A percentile compares a stretch with the other conserved stretches of the same genome.
Conservation (phyloP, 2,888 invertebrate species). For the Apodemia duryi region DNA sequence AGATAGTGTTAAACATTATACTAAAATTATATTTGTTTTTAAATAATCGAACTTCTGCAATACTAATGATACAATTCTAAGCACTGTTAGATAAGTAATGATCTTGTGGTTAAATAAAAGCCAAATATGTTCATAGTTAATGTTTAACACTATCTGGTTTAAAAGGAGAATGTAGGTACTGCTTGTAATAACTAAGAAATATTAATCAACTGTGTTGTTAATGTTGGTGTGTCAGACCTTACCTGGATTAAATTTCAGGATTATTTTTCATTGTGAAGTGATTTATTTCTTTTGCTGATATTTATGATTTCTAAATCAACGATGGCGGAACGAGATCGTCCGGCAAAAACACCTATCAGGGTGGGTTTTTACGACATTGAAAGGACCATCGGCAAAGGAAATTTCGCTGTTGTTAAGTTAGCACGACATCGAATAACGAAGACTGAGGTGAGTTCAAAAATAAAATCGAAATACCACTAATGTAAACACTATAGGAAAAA, state of each 20-base stretch:
- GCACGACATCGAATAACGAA: constrained; percentile 98
- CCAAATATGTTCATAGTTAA: constrained; percentile 28
- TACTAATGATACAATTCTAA: constrained; percentile 56
- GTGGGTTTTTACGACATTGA: constrained; percentile 99
- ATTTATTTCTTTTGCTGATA: constrained; percentile 42
- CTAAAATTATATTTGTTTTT: constrained; percentile 30
- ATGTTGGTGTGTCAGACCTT: constrained; percentile 4
- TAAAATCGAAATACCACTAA: constrained; percentile 13
- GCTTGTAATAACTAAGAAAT: background rate
- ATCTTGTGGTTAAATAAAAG: constrained; percentile 27
- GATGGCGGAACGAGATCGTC: constrained; percentile 80
- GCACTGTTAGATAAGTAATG: constrained; percentile 29
- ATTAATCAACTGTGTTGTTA: constrained; percentile 10
- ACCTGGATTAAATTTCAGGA: constrained; percentile 10
- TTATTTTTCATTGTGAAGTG: constrained; percentile 39
- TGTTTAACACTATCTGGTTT: constrained; percentile 8
- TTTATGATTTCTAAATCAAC: constrained; percentile 54
- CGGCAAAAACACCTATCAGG: constrained; percentile 85
- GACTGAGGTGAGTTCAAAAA: constrained; percentile 89
- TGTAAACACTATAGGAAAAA: too few relatives aligned
- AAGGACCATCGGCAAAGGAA: constrained; percentile 98
- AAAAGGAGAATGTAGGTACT: background rate
- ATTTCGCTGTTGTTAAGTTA: constrained; percentile 99
- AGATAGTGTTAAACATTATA: too few relatives aligned
- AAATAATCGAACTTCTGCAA: constrained; percentile 37